Conservation (phyloP, 2,797 vertebrate species). For the Diplodus puntazzo region DNA sequence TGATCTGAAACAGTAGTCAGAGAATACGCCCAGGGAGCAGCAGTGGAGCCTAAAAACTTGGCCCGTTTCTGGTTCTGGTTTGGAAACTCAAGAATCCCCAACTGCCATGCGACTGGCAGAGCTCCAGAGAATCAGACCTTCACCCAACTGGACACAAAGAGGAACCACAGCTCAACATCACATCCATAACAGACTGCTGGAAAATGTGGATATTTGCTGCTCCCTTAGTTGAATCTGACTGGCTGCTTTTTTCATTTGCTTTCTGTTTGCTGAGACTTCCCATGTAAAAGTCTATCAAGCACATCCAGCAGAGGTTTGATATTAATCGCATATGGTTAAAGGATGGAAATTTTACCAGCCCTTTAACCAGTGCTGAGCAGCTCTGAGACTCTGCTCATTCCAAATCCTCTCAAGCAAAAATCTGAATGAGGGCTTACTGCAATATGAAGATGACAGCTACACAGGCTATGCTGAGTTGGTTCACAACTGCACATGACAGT, state of each 20-base stretch:
- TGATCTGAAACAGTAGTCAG: constrained; percentile 81
- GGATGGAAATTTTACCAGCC: constrained; percentile 54
- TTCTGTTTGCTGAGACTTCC: constrained; percentile 74
- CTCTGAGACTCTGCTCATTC: constrained; percentile 31
- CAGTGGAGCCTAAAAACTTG: constrained; percentile 60
- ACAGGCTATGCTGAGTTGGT: constrained; percentile 7
- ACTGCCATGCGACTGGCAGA: constrained; percentile 73
- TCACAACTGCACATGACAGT: constrained; percentile 1
- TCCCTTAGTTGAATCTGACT: constrained; percentile 48
- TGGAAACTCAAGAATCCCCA: constrained; percentile 80
- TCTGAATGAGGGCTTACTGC: constrained; percentile 13
- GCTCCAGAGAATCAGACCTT: constrained; percentile 78
- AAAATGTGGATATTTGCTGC: constrained; percentile 49
- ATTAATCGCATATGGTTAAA: constrained; percentile 72
- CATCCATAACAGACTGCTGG: constrained; percentile 56
- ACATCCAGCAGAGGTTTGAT: constrained; percentile 61
- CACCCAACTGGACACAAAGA: constrained; percentile 65
- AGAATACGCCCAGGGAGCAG: constrained; percentile 61
- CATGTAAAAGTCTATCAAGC: constrained; percentile 70
- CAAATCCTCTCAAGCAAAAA: constrained; percentile 32
- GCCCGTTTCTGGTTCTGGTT: constrained; percentile 76
- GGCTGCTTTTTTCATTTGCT: constrained; percentile 64
- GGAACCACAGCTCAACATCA: constrained; percentile 60
- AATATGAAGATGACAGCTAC: constrained; percentile 23
- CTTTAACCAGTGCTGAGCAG: constrained; percentile 42